phyloP scores from a whole-genome alignment of 2,888 invertebrate genomes.

The Selenia dentaria region DNA sequence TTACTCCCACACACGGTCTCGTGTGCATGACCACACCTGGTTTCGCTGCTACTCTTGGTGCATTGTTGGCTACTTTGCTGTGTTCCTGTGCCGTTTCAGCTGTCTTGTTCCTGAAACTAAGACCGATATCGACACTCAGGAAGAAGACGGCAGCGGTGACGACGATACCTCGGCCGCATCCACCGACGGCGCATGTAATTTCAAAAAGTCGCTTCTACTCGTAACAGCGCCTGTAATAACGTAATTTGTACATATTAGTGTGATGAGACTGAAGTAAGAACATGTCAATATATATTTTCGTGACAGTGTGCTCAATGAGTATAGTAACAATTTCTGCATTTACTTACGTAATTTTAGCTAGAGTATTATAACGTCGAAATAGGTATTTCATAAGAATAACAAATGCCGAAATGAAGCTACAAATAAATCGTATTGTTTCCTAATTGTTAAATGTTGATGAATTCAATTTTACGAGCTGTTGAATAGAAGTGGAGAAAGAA shows the following conservation, averaged over 20 bases:
- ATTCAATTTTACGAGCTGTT: conserved; percentile 25
- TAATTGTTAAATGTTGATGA: conserved; percentile 41
- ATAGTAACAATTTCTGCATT: conserved; percentile 35
- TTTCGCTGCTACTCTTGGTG: conserved; percentile 93
- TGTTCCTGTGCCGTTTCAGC: conserved; percentile 94
- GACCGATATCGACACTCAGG: conserved; percentile 86
- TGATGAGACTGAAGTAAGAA: conserved; percentile 82
- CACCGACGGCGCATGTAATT: conserved; percentile 72
- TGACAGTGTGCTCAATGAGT: conserved; percentile 67
- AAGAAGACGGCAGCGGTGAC: conserved; percentile 81
- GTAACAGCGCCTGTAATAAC: conserved; percentile 74
- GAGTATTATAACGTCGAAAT: conserved; percentile 40
- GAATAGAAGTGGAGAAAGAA: conserved; percentile 42
- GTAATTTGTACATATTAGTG: conserved; percentile 83
- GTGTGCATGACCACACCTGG: conserved; percentile 98
- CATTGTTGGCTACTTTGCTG: conserved; percentile 92
- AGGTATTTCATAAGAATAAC: conserved; percentile 34
- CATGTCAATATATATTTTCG: conserved; percentile 71
- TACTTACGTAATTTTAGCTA: conserved; percentile 41
- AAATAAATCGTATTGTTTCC: conserved; percentile 50
- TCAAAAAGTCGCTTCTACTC: conserved; percentile 89
- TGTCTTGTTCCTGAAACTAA: conserved; percentile 92
- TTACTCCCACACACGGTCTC: conserved; percentile 88
- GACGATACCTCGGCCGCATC: conserved; percentile 75
- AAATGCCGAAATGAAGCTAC: conserved; percentile 46